Evolutionary conservation across 2,888 invertebrate species (phyloP).

Genomic region (Cabera pusaria): DNA sequence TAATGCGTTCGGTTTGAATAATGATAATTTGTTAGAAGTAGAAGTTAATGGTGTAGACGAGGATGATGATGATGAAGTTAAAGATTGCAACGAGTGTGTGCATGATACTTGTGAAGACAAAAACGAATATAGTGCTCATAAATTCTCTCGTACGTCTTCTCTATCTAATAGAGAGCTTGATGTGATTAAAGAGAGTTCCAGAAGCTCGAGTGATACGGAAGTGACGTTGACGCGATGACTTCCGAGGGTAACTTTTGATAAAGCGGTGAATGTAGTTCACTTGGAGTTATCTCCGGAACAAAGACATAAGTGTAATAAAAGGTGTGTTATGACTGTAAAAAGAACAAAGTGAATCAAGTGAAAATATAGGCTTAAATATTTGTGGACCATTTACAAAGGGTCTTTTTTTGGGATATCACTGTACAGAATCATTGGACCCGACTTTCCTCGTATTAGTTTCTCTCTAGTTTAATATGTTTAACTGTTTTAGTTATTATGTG

Average conservation of each 20-base stretch:
- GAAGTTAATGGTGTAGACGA: conserved; percentile 69
- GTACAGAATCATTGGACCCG: conserved; percentile 25
- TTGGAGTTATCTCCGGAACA: conserved; percentile 59
- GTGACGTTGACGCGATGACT: conserved; percentile 80
- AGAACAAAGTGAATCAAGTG: conserved; percentile 47
- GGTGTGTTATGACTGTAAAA: conserved; percentile 45
- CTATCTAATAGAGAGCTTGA: conserved; percentile 78
- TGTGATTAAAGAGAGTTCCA: conserved; percentile 79
- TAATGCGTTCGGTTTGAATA: conserved; percentile 57
- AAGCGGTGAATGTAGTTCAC: conserved; percentile 69
- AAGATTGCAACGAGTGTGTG: conserved; percentile 58
- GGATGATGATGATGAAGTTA: conserved; percentile 65
- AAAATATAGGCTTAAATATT: conserved; percentile 48
- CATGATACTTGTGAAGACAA: conserved; percentile 69
- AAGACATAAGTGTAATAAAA: conserved; percentile 49
- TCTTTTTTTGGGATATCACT: no score
- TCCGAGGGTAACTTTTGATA: conserved; percentile 74
- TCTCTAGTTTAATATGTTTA: no score
- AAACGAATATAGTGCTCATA: conserved; percentile 70
- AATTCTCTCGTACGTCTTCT: conserved; percentile 76
- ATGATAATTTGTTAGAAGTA: conserved; percentile 72
- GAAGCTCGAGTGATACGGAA: conserved; percentile 81
- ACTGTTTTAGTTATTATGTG: no score
- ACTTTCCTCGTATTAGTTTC: background rate
- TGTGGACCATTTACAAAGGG: conserved; percentile 72